Base-by-base conservation (phyloP, 37 sponge, comb jelly and placozoan genomes). In the Agelas oroides region DNA sequence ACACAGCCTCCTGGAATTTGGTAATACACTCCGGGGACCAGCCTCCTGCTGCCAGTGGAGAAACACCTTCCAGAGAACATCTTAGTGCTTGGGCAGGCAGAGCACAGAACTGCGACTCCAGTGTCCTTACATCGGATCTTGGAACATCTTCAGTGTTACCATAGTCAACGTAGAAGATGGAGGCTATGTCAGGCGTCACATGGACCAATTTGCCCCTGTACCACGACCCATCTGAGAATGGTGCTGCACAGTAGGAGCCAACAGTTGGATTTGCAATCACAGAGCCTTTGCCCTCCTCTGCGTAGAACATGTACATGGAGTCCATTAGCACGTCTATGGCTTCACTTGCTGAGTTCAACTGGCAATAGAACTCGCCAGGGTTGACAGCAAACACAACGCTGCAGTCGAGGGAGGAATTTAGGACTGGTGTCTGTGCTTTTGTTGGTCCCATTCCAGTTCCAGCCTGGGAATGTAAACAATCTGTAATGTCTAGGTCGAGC, bases 151-250 rank as follows among this genome's bases (percentile, higher is more conserved):
- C 76, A 2, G 69, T 78, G 80, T 92, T 92, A 0, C 93, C 93
- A 52, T 85, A 92, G 62, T 92, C 93, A 0, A 92, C 14, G 37
- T 77, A 89, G 36, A 76, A 58, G 5, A 82, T 74, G 0, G 91
- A 66, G 58, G 65, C 91, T 0, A 33, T n/a, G 17, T 52, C 17
- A n/a, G 76, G 15, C 0, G 41, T 41, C 25, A 92, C 39, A 25
- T 69, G 70, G 12, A 79, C 84, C 28, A 96, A 64, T 40, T 81
- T 71, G 2, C 84, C 96, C 19, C 96, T 52, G 70, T 96, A 96
- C 96, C 96, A 96, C 55, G 61, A 52, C 33, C 82, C 93, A 24
- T 80, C 93, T 0, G 85, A 57, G 77, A 91, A 96, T 53, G 53
- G 73, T n/a, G 88, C 92, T 25, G 80, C 87, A 84, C 92, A 91